Conservation (phyloP, 2,888 invertebrate species). For the Colletes collaris region DNA sequence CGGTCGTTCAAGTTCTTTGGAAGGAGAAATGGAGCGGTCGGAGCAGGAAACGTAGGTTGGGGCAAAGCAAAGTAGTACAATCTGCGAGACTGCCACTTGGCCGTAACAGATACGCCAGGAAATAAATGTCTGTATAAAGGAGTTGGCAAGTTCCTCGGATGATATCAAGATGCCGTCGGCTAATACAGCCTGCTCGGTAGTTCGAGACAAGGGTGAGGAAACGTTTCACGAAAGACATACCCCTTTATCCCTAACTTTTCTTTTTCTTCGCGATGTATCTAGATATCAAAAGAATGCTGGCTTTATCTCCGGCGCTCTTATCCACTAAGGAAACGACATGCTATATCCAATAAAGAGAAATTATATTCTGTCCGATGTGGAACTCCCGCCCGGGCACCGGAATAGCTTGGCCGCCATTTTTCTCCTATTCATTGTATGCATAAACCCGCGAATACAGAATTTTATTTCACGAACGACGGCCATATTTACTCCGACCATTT, state of each 20-base stretch:
- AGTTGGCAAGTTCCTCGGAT: conserved; percentile 79
- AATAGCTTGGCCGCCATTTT: conserved; percentile 53
- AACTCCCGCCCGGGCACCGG: conserved; percentile 53
- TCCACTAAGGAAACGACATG: conserved; percentile 60
- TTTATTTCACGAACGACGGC: background rate
- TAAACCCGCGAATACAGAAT: background rate
- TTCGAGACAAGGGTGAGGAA: conserved; percentile 60
- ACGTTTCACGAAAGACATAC: conserved; percentile 53
- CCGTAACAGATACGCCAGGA: conserved; percentile 76
- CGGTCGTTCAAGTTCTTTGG: conserved; percentile 53
- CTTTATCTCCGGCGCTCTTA: conserved; percentile 71
- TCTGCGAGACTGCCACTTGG: conserved; percentile 77
- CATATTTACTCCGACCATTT: background rate
- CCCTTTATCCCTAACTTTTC: conserved; percentile 60
- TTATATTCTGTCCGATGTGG: conserved; percentile 68
- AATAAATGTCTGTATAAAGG: conserved; percentile 80
- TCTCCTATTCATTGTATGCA: conserved; percentile 30
- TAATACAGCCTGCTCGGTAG: conserved; percentile 71
- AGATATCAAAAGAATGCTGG: conserved; percentile 72
- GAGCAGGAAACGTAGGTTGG: conserved; percentile 31
- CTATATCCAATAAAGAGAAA: conserved; percentile 77
- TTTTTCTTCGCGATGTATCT: conserved; percentile 44
- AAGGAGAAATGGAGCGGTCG: conserved; percentile 34
- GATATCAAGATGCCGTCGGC: conserved; percentile 78
- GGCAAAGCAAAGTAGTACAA: conserved; percentile 75